A percentile compares a stretch with the other conserved stretches of the same genome.
These are phyloP conservation scores for Beroe ovata DNA, from an alignment of 37 sponge, comb jelly and placozoan species.

Conservation along the genomic window DNA sequence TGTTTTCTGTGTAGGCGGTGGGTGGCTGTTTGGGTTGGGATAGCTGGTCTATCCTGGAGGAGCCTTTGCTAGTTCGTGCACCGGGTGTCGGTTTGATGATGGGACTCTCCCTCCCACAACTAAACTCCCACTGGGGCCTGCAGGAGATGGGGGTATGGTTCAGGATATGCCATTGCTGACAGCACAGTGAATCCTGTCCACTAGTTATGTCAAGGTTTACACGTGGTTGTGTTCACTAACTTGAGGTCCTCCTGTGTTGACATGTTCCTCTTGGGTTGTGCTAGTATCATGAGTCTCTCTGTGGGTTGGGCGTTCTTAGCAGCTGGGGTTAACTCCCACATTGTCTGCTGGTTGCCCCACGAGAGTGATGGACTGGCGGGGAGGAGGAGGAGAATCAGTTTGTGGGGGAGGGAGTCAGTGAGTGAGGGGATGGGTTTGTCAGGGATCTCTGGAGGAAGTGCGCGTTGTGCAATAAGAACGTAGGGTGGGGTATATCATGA, in stretches of 20 bases:
- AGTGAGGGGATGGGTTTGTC: too few species aligned
- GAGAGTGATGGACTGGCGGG: constrained; percentile 77
- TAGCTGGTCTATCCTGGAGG: constrained; percentile 9
- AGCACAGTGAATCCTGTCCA: too few species aligned
- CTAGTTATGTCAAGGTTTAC: too few species aligned
- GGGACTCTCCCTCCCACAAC: constrained; percentile 68
- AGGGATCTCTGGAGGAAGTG: too few species aligned
- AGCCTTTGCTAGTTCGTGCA: not conserved
- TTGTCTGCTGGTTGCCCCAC: constrained; percentile 95
- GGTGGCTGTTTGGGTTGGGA: constrained; percentile 50
- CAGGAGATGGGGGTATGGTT: too few species aligned
- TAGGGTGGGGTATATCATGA: too few species aligned
- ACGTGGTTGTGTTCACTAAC: too few species aligned
- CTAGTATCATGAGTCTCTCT: constrained; percentile 70
- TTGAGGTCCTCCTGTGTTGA: constrained; percentile 68
- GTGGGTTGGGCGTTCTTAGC: constrained; percentile 75
- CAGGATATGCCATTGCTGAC: too few species aligned
- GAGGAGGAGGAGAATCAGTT: too few species aligned
- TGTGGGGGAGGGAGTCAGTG: too few species aligned
- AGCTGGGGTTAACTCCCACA: constrained; percentile 78
- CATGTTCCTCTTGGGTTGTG: constrained; percentile 77
- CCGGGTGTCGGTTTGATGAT: not conserved
- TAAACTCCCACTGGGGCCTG: constrained; percentile 81
- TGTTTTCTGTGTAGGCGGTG: constrained; percentile 25
- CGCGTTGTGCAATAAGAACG: too few species aligned